These are phyloP conservation scores for Pseudolycoriella hygida DNA, from an alignment of 2,888 invertebrate genomes.

Conservation along the genomic window DNA sequence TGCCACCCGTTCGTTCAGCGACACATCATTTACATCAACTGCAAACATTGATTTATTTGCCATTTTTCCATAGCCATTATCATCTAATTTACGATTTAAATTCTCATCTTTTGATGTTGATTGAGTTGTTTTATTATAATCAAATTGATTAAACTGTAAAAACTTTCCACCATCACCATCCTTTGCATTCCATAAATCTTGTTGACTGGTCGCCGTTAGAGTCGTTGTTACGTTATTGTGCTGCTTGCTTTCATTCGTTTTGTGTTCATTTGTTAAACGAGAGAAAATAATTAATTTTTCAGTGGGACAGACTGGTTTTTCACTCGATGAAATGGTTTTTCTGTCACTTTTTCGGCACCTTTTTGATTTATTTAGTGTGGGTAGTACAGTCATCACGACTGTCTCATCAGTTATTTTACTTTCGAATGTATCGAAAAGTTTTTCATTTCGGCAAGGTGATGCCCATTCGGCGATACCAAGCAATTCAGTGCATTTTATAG, in stretches of 20 bases:
- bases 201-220: neutral
- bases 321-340: neutral
- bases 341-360: neutral
- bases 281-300: slow-evolving; percentile 2
- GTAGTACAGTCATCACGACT: neutral
- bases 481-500: slow-evolving; percentile 27
- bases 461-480: slow-evolving; percentile 28
- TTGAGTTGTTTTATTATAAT: slow-evolving; percentile 2
- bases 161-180: neutral
- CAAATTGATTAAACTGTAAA: slow-evolving; percentile 2
- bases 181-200: neutral
- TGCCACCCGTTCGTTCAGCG: neutral
- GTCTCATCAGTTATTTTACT: neutral
- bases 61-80: neutral
- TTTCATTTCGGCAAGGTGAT: slow-evolving; percentile 19
- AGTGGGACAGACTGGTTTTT: neutral
- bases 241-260: neutral
- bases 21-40: neutral
- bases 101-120: slow-evolving; percentile 1
- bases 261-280: neutral
- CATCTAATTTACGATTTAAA: slow-evolving; percentile 2
- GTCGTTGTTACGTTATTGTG: too few relatives aligned
- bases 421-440: slow-evolving; percentile 8
- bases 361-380: neutral
- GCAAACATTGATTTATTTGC: neutral